Evolutionary conservation across 2,113 vertebrate genomes (phyloP).

Genomic region (Macrotis lagotis): DNA sequence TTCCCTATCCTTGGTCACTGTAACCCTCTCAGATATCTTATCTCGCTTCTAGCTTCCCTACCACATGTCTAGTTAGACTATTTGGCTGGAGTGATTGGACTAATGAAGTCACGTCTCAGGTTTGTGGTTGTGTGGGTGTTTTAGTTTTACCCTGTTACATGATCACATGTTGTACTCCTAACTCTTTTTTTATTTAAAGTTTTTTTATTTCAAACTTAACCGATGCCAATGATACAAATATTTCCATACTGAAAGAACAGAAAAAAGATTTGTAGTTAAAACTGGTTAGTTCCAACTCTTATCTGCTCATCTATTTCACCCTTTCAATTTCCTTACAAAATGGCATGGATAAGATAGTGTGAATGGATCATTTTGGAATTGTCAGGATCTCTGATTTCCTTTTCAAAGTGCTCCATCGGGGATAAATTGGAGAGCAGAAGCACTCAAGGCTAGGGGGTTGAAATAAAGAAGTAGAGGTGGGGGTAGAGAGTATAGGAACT

Average conservation of each 20-base stretch:
- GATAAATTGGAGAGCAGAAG: neutral
- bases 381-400: neutral
- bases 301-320: neutral
- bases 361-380: neutral
- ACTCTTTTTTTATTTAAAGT: neutral
- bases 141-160: neutral
- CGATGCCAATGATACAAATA: neutral
- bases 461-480: neutral
- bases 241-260: neutral
- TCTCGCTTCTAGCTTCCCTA: neutral
- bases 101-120: neutral
- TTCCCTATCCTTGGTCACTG: neutral
- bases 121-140: neutral
- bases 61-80: neutral
- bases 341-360: neutral
- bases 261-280: neutral
- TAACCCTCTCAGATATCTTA: neutral
- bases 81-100: neutral
- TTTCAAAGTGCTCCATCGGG: neutral
- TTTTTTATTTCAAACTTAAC: neutral
- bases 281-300: neutral
- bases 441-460: neutral
- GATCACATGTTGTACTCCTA: neutral
- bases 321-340: neutral
- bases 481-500: neutral